Conservation (phyloP, 2,888 invertebrate species). For the Cephus nigrinus region DNA sequence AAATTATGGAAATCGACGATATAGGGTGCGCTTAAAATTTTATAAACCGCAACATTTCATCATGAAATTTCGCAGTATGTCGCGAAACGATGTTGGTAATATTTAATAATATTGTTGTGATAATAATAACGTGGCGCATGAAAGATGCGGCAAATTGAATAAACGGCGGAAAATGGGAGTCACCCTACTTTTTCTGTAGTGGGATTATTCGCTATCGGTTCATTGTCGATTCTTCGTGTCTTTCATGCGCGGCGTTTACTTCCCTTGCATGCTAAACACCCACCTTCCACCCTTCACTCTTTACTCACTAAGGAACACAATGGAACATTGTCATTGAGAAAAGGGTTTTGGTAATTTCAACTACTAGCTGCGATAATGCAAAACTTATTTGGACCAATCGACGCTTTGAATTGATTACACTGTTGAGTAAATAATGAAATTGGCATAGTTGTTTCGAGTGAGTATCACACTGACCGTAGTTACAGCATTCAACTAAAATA, state of each 20-base stretch:
- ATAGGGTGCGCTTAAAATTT: constrained; percentile 17
- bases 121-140: not conserved
- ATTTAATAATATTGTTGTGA: constrained; percentile 16
- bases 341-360: too few species aligned
- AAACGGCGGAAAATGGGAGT: constrained; percentile 16
- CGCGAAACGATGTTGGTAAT: constrained; percentile 8
- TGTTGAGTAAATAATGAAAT: too few species aligned
- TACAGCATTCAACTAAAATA: too few species aligned
- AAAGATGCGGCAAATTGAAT: constrained; percentile 17
- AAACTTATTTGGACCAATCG: too few species aligned
- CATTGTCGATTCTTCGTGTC: constrained; percentile 54
- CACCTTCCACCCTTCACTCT: not conserved
- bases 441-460: too few species aligned
- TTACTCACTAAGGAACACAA: not conserved
- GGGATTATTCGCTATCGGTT: constrained; percentile 53
- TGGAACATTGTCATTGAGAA: not conserved
- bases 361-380: too few species aligned
- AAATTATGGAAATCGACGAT: not conserved
- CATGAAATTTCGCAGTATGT: not conserved
- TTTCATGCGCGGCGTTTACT: constrained; percentile 46
- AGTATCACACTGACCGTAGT: too few species aligned
- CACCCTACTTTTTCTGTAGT: constrained; percentile 24
- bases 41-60: constrained; percentile 27
- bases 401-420: too few species aligned
- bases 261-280: constrained; percentile 45